Conservation (phyloP, 2,113 vertebrate genomes). For the Ophiodon elongatus region DNA sequence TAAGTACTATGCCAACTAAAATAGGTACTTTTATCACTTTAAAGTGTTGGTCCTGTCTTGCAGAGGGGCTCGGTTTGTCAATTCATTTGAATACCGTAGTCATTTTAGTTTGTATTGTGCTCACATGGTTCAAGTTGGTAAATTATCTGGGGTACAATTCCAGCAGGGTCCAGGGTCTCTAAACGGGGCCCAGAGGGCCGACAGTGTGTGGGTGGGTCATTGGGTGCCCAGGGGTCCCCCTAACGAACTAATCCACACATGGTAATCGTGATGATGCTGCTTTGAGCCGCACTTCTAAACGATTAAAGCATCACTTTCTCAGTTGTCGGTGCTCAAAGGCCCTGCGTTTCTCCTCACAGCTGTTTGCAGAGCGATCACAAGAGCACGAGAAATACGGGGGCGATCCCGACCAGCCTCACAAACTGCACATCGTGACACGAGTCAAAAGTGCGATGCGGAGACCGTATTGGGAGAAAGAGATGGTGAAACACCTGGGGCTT, state of each 20-base stretch:
- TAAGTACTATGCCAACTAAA: neutral
- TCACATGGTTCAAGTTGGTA: neutral
- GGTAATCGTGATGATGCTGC: too few relatives aligned
- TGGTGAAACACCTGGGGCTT: constrained; percentile 88
- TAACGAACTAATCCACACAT: too few relatives aligned
- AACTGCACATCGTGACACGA: constrained; percentile 92
- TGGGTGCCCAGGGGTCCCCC: too few relatives aligned
- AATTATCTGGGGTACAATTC: too few relatives aligned
- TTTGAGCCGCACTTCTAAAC: neutral
- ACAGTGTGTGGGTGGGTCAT: too few relatives aligned
- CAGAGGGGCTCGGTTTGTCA: too few relatives aligned
- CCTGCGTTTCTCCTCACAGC: constrained; percentile 72
- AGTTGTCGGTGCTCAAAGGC: neutral
- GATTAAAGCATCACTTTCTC: neutral
- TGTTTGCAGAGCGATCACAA: constrained; percentile 87
- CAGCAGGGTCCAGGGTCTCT: too few relatives aligned
- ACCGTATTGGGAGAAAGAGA: constrained; percentile 96
- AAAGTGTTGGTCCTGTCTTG: too few relatives aligned
- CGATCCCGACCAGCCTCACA: constrained; percentile 93
- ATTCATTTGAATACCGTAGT: too few relatives aligned
- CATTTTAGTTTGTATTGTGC: too few relatives aligned
- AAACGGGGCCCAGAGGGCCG: too few relatives aligned
- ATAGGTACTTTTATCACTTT: too few relatives aligned
- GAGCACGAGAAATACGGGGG: constrained; percentile 95
- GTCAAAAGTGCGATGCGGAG: constrained; percentile 87